Conservation (phyloP, 2,888 invertebrate species). For the Sinotaia quadrata region DNA sequence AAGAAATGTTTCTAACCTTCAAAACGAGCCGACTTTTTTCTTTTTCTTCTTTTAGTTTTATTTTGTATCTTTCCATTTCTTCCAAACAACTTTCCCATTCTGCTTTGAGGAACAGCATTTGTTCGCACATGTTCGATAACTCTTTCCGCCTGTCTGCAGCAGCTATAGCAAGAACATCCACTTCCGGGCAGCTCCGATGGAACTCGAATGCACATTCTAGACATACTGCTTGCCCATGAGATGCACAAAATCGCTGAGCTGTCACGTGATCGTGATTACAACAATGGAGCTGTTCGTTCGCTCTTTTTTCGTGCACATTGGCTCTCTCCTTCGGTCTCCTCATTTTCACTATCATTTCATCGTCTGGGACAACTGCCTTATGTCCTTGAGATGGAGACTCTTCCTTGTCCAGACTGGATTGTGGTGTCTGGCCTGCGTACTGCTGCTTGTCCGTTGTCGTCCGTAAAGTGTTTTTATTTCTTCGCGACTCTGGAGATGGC, state of each 20-base stretch:
- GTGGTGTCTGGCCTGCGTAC: too few species aligned
- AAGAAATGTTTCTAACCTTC: conserved; percentile 3
- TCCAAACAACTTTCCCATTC: conserved; percentile 1
- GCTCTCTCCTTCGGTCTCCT: too few species aligned
- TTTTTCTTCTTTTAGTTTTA: background rate
- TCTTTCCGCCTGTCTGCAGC: background rate
- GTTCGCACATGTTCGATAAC: conserved; percentile 6
- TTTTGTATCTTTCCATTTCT: background rate
- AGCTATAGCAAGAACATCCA: conserved; percentile 3
- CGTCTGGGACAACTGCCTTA: too few species aligned
- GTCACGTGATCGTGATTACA: background rate
- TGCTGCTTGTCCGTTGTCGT: too few species aligned
- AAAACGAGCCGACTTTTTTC: background rate
- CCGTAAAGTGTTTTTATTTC: too few species aligned
- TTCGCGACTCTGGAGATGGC: too few species aligned
- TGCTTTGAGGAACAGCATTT: background rate
- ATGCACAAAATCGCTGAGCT: conserved; percentile 11
- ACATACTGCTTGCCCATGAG: conserved; percentile 11
- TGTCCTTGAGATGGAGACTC: too few species aligned
- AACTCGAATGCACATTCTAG: conserved; percentile 21
- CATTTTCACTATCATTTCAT: too few species aligned
- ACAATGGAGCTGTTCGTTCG: background rate
- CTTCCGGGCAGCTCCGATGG: conserved; percentile 5
- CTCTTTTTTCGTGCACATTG: too few species aligned
- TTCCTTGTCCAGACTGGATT: too few species aligned